Percentiles rank a stretch among this genome's conserved stretches.
These are phyloP conservation scores for Synanthedon andrenaeformis DNA, from an alignment of 2,888 invertebrate genomes.

Conservation along the genomic window DNA sequence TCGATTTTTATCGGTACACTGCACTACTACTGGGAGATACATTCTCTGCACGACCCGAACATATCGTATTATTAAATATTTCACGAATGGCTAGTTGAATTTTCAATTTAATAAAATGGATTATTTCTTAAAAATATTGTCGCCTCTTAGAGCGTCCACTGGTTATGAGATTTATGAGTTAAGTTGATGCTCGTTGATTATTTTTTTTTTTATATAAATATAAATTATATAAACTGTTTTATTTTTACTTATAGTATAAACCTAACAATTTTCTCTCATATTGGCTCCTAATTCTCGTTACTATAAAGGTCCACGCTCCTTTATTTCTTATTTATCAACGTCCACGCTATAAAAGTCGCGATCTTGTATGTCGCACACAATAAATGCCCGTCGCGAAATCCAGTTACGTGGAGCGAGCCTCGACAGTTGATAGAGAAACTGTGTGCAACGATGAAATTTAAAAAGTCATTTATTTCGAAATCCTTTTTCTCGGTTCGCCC, in stretches of 20 bases:
- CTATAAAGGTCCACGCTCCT: too few relatives aligned
- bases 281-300: too few relatives aligned
- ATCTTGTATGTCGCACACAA: conserved; percentile 60
- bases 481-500: conserved; percentile 67
- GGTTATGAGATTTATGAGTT: too few relatives aligned
- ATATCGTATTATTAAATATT: background rate
- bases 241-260: too few relatives aligned
- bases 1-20: background rate
- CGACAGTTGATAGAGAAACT: conserved; percentile 70
- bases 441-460: conserved; percentile 71
- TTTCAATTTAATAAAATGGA: background rate
- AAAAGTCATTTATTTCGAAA: conserved; percentile 71
- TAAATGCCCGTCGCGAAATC: conserved; percentile 64
- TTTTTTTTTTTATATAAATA: too few relatives aligned
- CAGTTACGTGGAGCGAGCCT: conserved; percentile 62
- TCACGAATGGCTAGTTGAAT: background rate
- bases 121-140: too few relatives aligned
- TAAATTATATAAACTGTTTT: too few relatives aligned
- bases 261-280: too few relatives aligned
- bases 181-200: too few relatives aligned
- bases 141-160: too few relatives aligned
- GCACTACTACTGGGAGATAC: background rate
- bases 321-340: conserved; percentile 32
- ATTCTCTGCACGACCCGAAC: background rate
- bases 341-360: conserved; percentile 50